These are phyloP conservation scores for Sturnira hondurensis DNA, from an alignment of 2,113 vertebrate species.

Conservation along the genomic window DNA sequence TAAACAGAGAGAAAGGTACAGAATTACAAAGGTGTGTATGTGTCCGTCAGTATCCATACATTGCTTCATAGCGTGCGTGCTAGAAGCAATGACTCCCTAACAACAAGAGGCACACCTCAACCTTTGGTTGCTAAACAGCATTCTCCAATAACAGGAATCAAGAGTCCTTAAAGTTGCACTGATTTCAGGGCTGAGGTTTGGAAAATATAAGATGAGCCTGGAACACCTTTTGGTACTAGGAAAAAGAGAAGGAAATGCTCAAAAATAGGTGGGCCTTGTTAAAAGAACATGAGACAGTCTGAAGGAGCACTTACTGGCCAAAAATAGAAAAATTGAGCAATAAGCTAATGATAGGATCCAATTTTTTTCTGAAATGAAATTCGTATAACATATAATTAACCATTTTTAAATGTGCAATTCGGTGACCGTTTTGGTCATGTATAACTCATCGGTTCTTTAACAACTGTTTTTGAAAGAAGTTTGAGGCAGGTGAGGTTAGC, in stretches of 20 bases:
- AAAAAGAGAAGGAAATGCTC: not conserved
- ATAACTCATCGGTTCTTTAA: not conserved
- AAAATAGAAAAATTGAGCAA: not conserved
- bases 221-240: not conserved
- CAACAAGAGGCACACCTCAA: not conserved
- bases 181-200: not conserved
- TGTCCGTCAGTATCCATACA: not conserved
- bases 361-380: not conserved
- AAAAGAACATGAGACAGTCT: not conserved
- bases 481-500: not conserved
- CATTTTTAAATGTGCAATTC: not conserved
- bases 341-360: not conserved
- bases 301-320: not conserved
- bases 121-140: not conserved
- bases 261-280: not conserved
- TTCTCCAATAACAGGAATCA: not conserved
- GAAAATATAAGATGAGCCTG: not conserved
- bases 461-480: not conserved
- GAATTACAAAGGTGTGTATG: not conserved
- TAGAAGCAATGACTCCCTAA: not conserved
- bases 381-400: not conserved
- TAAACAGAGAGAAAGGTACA: not conserved
- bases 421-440: not conserved
- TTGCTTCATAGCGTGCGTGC: not conserved
- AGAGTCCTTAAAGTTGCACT: not conserved